A percentile compares a stretch with the other conserved stretches of the same genome.
Conservation (phyloP, 2,113 vertebrate species). For the Speoplatyrhinus poulsoni region DNA sequence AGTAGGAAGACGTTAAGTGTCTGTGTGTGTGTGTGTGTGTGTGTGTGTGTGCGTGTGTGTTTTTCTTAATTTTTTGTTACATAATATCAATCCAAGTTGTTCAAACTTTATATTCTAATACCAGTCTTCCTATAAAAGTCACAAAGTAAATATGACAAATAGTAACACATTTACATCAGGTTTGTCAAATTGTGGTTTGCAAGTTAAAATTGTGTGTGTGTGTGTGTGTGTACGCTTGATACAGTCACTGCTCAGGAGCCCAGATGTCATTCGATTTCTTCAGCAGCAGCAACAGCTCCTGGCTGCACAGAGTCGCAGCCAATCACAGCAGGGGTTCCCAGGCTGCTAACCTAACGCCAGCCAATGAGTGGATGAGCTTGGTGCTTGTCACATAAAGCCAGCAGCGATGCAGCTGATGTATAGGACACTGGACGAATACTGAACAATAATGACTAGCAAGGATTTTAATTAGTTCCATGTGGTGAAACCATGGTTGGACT, state of each 20-base stretch:
- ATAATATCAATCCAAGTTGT: too few species aligned
- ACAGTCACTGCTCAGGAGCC: conserved; percentile 95
- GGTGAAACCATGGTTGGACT: too few species aligned
- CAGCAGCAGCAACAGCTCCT: conserved; percentile 93
- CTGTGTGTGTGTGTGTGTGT: too few species aligned
- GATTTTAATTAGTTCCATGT: too few species aligned
- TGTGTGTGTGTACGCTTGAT: conserved; percentile 15
- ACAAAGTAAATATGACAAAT: too few species aligned
- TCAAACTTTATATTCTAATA: too few species aligned
- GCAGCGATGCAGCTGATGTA: neutral
- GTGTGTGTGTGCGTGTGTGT: too few species aligned
- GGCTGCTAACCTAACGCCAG: conserved; percentile 59
- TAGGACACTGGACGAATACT: too few species aligned
- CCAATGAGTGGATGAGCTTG: neutral
- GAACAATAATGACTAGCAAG: too few species aligned
- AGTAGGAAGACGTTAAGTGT: too few species aligned
- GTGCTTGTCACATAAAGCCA: neutral
- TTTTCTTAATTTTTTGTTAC: too few species aligned
- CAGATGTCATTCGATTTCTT: conserved; percentile 96
- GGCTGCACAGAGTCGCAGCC: conserved; percentile 84
- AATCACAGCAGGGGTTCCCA: conserved; percentile 85
- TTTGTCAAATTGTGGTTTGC: neutral
- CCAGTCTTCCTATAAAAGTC: too few species aligned
- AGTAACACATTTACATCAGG: neutral
- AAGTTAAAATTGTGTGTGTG: neutral